These are phyloP conservation scores for Tribolium castaneum DNA, from an alignment of 1,140 invertebrate genomes.

Conservation along the genomic window DNA sequence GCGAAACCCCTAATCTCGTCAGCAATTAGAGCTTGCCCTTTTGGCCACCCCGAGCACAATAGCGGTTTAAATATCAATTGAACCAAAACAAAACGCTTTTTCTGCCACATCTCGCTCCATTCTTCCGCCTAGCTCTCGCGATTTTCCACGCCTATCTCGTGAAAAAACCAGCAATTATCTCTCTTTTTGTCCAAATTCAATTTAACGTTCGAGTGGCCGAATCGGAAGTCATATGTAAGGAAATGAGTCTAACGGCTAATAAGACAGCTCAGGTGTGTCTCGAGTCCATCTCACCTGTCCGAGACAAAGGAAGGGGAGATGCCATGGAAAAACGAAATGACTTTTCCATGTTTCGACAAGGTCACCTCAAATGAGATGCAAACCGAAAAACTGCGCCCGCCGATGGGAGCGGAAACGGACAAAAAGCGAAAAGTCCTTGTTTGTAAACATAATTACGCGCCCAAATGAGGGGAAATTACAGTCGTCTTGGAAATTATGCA, in stretches of 20 bases:
- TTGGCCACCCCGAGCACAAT: neutral
- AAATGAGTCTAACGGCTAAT: slow-evolving; percentile 20
- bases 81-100: neutral
- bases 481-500: neutral
- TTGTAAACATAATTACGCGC: neutral
- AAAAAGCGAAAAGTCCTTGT: neutral
- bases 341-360: slow-evolving; percentile 34
- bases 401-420: neutral
- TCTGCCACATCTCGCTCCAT: too few species aligned
- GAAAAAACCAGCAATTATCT: neutral
- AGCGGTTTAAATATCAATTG: neutral
- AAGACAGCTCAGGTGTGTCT: slow-evolving; percentile 23
- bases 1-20: neutral
- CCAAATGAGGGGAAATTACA: neutral
- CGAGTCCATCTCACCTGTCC: slow-evolving; percentile 20
- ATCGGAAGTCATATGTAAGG: slow-evolving; percentile 29
- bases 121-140: too few species aligned
- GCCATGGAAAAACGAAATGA: slow-evolving; percentile 14
- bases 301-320: slow-evolving; percentile 37
- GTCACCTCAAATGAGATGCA: neutral
- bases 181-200: slow-evolving; percentile 21
- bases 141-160: too few species aligned
- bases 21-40: neutral
- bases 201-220: slow-evolving; percentile 14
- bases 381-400: neutral